phyloP scores from a whole-genome alignment of 2,888 invertebrate genomes.

The Idaea biselata region DNA sequence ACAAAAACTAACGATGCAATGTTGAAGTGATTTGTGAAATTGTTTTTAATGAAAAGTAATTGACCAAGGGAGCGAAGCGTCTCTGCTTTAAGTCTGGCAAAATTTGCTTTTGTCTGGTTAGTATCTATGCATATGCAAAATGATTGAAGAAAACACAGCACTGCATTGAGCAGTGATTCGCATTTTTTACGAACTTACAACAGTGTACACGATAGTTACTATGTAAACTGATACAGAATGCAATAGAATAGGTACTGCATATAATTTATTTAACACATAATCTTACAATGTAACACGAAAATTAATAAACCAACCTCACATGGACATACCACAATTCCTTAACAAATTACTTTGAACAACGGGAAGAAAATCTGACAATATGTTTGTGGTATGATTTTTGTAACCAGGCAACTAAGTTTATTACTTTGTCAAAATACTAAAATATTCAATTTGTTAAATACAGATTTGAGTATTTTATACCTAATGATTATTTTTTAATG shows the following conservation, averaged over 20 bases:
- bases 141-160: too few relatives aligned
- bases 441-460: not conserved
- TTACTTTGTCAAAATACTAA: not conserved
- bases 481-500: too few relatives aligned
- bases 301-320: not conserved
- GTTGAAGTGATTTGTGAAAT: too few relatives aligned
- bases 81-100: too few relatives aligned
- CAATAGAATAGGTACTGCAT: not conserved
- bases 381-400: not conserved
- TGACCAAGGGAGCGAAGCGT: too few relatives aligned
- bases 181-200: too few relatives aligned
- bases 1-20: too few relatives aligned
- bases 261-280: not conserved
- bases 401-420: not conserved
- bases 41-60: too few relatives aligned
- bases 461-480: too few relatives aligned
- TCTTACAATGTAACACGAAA: not conserved
- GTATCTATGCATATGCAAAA: too few relatives aligned
- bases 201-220: not conserved
- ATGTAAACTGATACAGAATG: not conserved
- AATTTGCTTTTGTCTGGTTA: too few relatives aligned
- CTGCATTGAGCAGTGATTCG: too few relatives aligned
- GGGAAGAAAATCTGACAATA: not conserved
- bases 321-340: not conserved
- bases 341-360: not conserved